Evolutionary conservation across 2,113 vertebrate genomes (phyloP), one percentile per base, ranked within the genome.

Genomic region (Bungarus multicinctus): DNA sequence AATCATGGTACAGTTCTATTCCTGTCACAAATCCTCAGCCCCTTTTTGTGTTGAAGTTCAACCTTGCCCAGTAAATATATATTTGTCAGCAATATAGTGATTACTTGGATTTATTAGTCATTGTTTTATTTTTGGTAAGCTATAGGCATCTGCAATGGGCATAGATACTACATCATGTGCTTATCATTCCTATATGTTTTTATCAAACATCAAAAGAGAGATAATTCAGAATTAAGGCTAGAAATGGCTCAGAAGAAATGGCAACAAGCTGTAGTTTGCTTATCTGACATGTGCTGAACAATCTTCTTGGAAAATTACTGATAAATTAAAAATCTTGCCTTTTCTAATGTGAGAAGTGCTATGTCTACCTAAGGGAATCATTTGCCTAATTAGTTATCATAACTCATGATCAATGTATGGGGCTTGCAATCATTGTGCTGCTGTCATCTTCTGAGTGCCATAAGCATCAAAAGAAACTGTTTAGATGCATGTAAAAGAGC

Each of bases 251-350:
- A 20, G 55, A 74, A 47, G 47, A 22, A 18, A 10, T 87, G 25
- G 16, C 12, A 93, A n/a, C 23, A 11, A 93, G 34, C 14, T 88
- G 10, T 22, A 45, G 52, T 39, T 58, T 64, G 47, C n/a, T 93
- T 87, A 90, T 90, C 92, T 74, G 85, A 93, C 81, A 43, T 87
- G 22, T 69, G 57, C 45, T 27, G 25, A 55, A 69, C 5, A 57
- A 88, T 25, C 89, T 93, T 52, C 89, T 86, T 93, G 92, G 55
- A 87, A 93, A 91, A 69, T 23, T 91, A 91, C 89, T 87, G 85
- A 88, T 74, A 45, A 6, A 60, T 30, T 8, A 27, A 55, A 89
- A 88, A 55, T 85, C 85, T 91, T 91, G 57, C n/a, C 85, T 55
- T 91, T 57, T 55, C 34, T 47, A 74, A 58, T 55, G 54, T 20